Evolutionary conservation across 2,797 vertebrate species (phyloP).

Genomic region (Selene dorsalis): DNA sequence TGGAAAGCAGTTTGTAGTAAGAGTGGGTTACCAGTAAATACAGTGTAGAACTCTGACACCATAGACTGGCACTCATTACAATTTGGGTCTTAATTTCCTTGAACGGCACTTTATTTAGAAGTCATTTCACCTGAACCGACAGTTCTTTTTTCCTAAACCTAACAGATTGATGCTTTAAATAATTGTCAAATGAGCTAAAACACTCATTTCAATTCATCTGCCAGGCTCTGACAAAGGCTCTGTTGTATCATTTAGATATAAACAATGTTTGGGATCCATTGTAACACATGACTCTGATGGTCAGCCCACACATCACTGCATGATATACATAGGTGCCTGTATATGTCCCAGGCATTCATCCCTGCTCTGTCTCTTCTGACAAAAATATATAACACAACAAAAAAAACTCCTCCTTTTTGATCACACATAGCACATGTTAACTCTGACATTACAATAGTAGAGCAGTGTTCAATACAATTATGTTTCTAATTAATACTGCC

Average conservation of each 20-base stretch:
- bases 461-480: background rate
- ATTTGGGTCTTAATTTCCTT: no score
- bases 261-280: background rate
- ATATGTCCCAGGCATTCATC: background rate
- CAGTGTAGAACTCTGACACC: no score
- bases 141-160: background rate
- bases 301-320: background rate
- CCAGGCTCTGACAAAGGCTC: background rate
- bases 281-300: background rate
- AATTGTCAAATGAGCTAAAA: background rate
- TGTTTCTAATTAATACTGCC: background rate
- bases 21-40: no score
- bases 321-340: background rate
- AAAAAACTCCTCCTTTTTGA: background rate
- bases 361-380: background rate
- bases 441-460: conserved; percentile 8
- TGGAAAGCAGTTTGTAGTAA: no score
- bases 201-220: background rate
- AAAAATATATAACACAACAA: background rate
- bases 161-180: no score
- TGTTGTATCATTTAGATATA: background rate
- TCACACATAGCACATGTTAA: background rate
- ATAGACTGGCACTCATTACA: background rate
- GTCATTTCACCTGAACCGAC: background rate
- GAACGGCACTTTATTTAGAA: no score